phyloP scores from a whole-genome alignment of 1,140 invertebrate genomes.

The Scaptomyza montana region DNA sequence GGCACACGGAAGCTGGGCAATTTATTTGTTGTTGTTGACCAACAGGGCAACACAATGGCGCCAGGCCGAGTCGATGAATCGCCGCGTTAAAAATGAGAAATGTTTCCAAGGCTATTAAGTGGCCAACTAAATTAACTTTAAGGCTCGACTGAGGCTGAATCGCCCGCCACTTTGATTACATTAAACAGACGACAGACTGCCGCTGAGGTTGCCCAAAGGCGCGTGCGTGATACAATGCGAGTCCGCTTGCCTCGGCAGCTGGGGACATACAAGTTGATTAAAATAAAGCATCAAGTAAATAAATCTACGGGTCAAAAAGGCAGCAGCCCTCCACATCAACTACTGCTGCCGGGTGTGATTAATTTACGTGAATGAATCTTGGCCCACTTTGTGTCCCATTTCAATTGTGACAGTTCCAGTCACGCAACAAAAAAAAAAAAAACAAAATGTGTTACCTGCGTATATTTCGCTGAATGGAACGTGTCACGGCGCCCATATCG shows the following conservation, averaged over 20 bases:
- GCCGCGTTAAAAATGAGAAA: constrained; percentile 70
- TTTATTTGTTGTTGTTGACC: constrained; percentile 66
- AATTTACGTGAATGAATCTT: constrained; percentile 76
- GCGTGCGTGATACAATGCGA: constrained; percentile 74
- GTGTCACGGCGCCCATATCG: constrained; percentile 88
- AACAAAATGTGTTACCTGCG: constrained; percentile 84
- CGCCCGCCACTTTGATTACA: constrained; percentile 68
- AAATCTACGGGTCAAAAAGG: constrained; percentile 64
- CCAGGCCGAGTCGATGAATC: neutral
- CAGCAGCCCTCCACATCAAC: neutral
- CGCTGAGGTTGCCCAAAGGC: constrained; percentile 14
- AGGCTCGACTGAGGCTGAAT: constrained; percentile 32
- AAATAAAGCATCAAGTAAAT: constrained; percentile 82
- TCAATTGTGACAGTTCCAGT: constrained; percentile 32
- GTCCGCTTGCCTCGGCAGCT: constrained; percentile 7
- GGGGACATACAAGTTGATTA: constrained; percentile 78
- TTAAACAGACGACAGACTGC: constrained; percentile 45
- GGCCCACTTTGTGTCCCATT: constrained; percentile 29
- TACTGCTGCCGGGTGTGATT: constrained; percentile 57
- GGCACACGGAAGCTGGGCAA: constrained; percentile 68
- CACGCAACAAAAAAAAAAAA: neutral
- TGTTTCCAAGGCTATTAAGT: constrained; percentile 77
- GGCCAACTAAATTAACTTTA: constrained; percentile 83
- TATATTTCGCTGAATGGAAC: constrained; percentile 88
- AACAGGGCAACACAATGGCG: constrained; percentile 62